A percentile compares a stretch with the other conserved stretches of the same genome.
phyloP scores from a whole-genome alignment of 2,888 invertebrate genomes.

The Andrena fulva region DNA sequence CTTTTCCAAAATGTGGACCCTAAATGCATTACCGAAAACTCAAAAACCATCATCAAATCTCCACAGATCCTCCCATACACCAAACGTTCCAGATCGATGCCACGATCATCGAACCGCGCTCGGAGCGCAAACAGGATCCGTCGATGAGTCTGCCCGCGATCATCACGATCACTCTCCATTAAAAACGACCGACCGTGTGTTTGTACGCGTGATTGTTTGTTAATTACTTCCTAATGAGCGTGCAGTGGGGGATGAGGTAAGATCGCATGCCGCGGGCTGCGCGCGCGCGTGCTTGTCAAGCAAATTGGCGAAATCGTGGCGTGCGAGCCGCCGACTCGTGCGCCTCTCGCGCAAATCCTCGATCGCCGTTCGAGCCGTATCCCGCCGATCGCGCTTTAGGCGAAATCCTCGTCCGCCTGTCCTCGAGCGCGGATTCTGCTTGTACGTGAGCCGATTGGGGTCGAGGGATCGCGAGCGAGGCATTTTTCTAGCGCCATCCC shows the following conservation, averaged over 20 bases:
- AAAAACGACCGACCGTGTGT: constrained; percentile 69
- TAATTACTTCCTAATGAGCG: constrained; percentile 79
- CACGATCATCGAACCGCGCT: too few relatives aligned
- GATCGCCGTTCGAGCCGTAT: constrained; percentile 5
- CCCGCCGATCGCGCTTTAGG: neutral
- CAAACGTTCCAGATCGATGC: too few relatives aligned
- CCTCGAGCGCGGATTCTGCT: constrained; percentile 40
- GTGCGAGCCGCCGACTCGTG: constrained; percentile 39
- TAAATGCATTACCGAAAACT: too few relatives aligned
- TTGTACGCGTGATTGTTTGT: constrained; percentile 79
- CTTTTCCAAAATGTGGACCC: too few relatives aligned
- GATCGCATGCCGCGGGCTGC: constrained; percentile 77
- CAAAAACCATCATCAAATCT: too few relatives aligned
- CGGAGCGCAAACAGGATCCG: too few relatives aligned
- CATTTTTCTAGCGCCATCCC: constrained; percentile 4
- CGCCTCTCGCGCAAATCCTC: constrained; percentile 10
- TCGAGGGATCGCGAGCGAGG: neutral
- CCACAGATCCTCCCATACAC: too few relatives aligned
- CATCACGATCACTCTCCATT: constrained; percentile 72
- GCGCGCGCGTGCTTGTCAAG: constrained; percentile 58
- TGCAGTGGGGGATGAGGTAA: constrained; percentile 73
- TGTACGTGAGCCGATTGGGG: constrained; percentile 29
- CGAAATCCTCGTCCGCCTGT: constrained; percentile 21
- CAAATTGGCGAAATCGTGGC: constrained; percentile 60
- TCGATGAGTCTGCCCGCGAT: neutral